Evolutionary conservation across 2,797 vertebrate genomes (phyloP), one percentile per base, ranked within the genome.

Genomic region (Chelmon rostratus): DNA sequence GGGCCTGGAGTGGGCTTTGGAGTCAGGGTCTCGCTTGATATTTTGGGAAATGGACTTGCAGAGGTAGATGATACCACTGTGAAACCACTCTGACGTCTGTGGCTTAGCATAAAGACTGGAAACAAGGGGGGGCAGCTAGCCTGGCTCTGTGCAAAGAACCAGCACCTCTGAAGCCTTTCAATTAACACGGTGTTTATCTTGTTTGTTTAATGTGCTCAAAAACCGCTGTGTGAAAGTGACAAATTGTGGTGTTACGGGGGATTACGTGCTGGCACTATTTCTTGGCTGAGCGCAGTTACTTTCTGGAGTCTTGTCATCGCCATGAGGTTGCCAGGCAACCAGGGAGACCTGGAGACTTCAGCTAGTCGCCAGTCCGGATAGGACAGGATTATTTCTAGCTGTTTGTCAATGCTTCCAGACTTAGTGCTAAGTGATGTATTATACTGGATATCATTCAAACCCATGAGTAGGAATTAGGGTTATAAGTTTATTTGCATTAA

Each of bases 291-390:
- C 8, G 23, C 35, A 54, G 23, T 68, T n/a, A 18, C 31, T 50
- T 21, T 18, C 9, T 65, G 42, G 6, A 49, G 31, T 37, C 42
- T 46, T 62, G 15, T 23, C 12, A 5, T 70, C 28, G 25, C 8
- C 1, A 23, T n/a, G 28, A 52, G 37, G 57, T 68, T 76, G 56
- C 73, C 57, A 46, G 25, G 56, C 65, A 68, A 77, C 74, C 74
- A 38, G 57, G 12, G 1, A 33, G 28, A 31, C 28, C 31, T 18
- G 0, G 18, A 44, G 56, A 25, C 37, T 19, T 19, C 11, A 21
- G 58, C 57, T 28, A n/a, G 18, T 42, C 16, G 38, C 16, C 46
- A 33, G 23, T 42, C 33, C 54, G 40, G 19, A 33, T 23, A 12
- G 21, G 47, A 62, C 2, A 13, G 42, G 23, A n/a, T n/a, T n/a